A percentile compares a stretch with the other conserved stretches of the same genome.
phyloP scores from a whole-genome alignment of 35 echinoderm and acorn worm genomes.

The Nesometra sesokonis region DNA sequence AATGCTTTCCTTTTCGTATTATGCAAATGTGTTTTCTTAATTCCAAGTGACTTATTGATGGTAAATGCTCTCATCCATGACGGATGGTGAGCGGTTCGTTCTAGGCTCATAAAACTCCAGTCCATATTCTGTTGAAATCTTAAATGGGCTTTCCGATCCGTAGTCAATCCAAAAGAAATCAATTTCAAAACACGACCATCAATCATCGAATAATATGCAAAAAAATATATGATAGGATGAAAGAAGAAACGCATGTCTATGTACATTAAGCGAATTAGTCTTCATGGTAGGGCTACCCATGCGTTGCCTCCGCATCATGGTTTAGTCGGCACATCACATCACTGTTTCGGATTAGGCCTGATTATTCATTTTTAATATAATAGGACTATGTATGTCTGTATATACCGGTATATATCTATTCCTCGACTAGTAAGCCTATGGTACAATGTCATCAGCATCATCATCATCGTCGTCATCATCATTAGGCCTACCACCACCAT shows the following conservation, averaged over 20 bases:
- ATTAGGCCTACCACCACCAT: too few species aligned
- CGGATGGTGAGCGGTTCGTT: neutral
- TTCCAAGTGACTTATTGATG: neutral
- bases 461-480: too few species aligned
- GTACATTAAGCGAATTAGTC: neutral
- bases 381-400: too few species aligned
- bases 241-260: neutral
- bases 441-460: too few species aligned
- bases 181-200: neutral
- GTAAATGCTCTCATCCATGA: neutral
- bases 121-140: neutral
- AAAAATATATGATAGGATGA: neutral
- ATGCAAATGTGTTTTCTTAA: neutral
- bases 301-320: neutral
- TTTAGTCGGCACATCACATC: too few species aligned
- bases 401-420: too few species aligned
- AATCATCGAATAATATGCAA: neutral
- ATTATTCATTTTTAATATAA: too few species aligned
- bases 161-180: neutral
- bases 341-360: too few species aligned
- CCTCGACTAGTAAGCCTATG: too few species aligned
- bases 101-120: neutral
- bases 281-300: neutral
- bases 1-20: neutral
- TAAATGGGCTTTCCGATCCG: neutral